Evolutionary conservation across 2,113 vertebrate species (phyloP).

Genomic region (Petroica traversi): DNA sequence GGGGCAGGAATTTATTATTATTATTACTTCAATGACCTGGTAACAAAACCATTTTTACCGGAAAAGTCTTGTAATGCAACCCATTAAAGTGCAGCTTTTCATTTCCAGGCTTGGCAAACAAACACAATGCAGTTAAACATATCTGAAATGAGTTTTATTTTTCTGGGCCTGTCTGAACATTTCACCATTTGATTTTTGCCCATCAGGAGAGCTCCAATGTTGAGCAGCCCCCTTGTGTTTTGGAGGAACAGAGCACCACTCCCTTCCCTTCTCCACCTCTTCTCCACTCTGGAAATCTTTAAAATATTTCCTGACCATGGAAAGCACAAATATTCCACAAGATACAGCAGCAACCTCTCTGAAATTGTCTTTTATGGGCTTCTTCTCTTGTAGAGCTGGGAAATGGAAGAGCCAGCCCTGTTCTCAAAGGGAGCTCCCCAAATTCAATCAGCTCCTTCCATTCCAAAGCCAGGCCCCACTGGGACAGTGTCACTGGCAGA

Average conservation of each 20-base stretch:
- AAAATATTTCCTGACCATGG: too few species aligned
- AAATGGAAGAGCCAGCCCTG: background rate
- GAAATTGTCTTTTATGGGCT: background rate
- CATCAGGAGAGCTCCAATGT: background rate
- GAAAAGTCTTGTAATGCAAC: background rate
- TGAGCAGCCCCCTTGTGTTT: fast-evolving
- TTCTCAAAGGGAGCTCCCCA: background rate
- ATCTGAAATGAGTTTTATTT: background rate
- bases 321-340: background rate
- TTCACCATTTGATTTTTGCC: background rate
- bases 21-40: background rate
- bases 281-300: too few species aligned
- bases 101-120: background rate
- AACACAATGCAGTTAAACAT: background rate
- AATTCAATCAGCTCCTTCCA: background rate
- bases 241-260: too few species aligned
- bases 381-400: fast-evolving
- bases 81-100: background rate
- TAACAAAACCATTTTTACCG: constrained; percentile 3
- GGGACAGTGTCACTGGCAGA: too few species aligned
- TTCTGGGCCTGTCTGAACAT: background rate
- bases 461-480: background rate
- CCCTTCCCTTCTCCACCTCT: background rate
- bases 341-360: background rate
- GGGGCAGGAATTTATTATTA: background rate